Conservation (phyloP, 2,888 invertebrate genomes). For the Geophilus truncorum region DNA sequence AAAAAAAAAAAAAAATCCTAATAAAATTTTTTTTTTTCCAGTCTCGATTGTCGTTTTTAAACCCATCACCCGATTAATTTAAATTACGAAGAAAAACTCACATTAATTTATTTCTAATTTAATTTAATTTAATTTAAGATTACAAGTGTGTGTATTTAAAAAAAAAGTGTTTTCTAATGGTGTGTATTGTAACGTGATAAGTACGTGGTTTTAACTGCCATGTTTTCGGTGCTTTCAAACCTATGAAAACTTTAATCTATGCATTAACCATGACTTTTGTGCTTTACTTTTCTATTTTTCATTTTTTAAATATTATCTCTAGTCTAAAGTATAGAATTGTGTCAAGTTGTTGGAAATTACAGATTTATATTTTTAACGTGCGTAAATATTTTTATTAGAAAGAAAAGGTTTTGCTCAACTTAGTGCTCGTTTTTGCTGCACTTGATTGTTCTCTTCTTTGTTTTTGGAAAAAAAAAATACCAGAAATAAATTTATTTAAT, state of each 20-base stretch:
- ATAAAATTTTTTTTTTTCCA: too few species aligned
- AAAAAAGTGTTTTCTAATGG: neutral
- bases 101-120: neutral
- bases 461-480: too few species aligned
- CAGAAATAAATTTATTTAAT: too few species aligned
- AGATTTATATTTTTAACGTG: conserved; percentile 2
- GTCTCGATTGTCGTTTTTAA: neutral
- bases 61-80: neutral
- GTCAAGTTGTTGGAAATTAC: neutral
- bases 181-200: neutral
- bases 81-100: too few species aligned
- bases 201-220: neutral
- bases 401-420: neutral
- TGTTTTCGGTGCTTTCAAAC: neutral
- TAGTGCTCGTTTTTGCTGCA: neutral
- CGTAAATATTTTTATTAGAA: neutral
- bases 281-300: neutral
- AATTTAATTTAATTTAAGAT: too few species aligned
- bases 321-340: neutral
- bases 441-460: neutral
- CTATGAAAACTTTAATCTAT: neutral
- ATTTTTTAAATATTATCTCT: neutral
- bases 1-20: too few species aligned
- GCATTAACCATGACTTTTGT: neutral
- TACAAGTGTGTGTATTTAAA: too few species aligned